These are phyloP conservation scores for Gasteruption jaculator DNA, from an alignment of 2,888 invertebrate species.

Conservation along the genomic window DNA sequence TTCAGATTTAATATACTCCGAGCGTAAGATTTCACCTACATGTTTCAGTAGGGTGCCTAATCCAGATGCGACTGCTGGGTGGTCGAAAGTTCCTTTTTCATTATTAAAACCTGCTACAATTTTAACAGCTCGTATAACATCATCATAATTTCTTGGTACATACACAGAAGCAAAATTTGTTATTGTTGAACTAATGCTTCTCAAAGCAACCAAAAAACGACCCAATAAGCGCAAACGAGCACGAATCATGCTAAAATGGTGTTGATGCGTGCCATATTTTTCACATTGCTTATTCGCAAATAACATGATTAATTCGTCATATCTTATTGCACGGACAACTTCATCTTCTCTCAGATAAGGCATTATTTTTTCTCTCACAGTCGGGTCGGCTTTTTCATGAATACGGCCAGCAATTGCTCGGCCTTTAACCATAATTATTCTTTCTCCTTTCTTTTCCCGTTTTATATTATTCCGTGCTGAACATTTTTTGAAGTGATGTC, in stretches of 20 bases:
- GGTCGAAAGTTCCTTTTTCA: constrained; percentile 5
- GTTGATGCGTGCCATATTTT: constrained; percentile 13
- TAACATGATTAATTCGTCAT: constrained; percentile 18
- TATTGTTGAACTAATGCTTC: constrained; percentile 9
- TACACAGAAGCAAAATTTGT: constrained; percentile 15
- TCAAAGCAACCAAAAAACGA: constrained; percentile 14
- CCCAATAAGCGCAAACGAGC: constrained; percentile 16
- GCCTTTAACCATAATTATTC: too few species aligned
- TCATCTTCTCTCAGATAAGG: constrained; percentile 16
- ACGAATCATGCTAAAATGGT: constrained; percentile 17
- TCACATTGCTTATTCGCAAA: constrained; percentile 18
- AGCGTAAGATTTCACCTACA: constrained; percentile 8
- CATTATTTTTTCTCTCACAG: constrained; percentile 12
- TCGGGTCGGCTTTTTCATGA: constrained; percentile 6
- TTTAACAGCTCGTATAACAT: constrained; percentile 9
- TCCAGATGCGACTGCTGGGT: constrained; percentile 17
- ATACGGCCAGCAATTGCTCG: constrained; percentile 3
- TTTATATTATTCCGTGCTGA: too few species aligned
- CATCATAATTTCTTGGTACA: constrained; percentile 16
- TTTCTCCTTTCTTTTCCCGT: too few species aligned
- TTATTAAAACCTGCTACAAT: constrained; percentile 13
- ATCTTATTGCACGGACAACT: constrained; percentile 10
- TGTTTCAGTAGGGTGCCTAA: constrained; percentile 18
- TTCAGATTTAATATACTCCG: constrained; percentile 14
- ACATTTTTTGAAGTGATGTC: constrained; percentile 17